Conservation (phyloP, 2,888 invertebrate species). For the Allophyes oxyacanthae region DNA sequence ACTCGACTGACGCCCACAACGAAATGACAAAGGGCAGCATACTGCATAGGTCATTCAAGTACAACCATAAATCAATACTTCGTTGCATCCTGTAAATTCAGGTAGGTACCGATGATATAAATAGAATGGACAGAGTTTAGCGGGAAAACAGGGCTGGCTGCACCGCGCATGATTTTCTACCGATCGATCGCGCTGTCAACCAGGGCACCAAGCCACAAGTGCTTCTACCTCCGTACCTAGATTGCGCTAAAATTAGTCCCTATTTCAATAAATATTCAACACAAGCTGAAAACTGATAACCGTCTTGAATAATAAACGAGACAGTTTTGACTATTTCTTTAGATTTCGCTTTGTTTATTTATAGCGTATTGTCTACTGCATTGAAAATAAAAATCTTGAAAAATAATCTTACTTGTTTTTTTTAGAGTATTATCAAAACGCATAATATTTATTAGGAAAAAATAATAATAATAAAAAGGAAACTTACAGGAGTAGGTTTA, state of each 20-base stretch:
- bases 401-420: too few relatives aligned
- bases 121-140: constrained; percentile 55
- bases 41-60: constrained; percentile 1
- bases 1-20: too few relatives aligned
- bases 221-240: constrained; percentile 47
- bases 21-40: too few relatives aligned
- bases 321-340: background rate
- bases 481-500: constrained; percentile 63
- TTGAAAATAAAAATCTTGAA: too few relatives aligned
- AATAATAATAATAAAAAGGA: background rate
- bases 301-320: background rate
- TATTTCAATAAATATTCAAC: constrained; percentile 11
- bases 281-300: background rate
- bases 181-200: constrained; percentile 71
- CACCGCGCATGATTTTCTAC: constrained; percentile 70
- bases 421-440: background rate
- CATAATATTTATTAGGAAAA: background rate
- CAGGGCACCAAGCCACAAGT: constrained; percentile 48
- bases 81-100: constrained; percentile 43
- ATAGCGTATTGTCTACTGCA: too few relatives aligned
- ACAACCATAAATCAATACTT: constrained; percentile 40
- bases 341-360: background rate
- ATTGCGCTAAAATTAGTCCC: constrained; percentile 33
- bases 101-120: constrained; percentile 43
- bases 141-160: constrained; percentile 63